Base-by-base conservation (phyloP, 1,140 invertebrate genomes). In the Calliphora vicina region DNA sequence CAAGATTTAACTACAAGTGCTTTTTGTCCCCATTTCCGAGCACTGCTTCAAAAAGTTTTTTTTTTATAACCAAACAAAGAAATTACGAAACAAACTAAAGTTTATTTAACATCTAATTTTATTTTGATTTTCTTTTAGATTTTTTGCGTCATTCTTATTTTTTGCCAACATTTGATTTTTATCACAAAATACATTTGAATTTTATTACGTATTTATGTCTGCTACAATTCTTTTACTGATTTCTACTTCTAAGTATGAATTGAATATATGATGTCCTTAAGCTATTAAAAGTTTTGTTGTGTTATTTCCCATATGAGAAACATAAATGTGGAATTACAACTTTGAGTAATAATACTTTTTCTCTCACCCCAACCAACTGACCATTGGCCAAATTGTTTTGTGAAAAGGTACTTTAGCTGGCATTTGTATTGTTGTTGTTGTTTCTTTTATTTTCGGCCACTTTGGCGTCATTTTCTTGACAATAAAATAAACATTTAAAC, bases 401-500 rank as follows among this genome's bases (percentile, higher is more conserved):
- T 8, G 20, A 67, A 67, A 67, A 72, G 13, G 23, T 45, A 27
- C 72, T 82, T 74, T 15, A 9, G 12, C 67, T 67, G 81, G 29
- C 81, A 74, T 72, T 71, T 82, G 67, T 82, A n/a, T n/a, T n/a
- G n/a, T n/a, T n/a, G 67, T n/a, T 72, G 82, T 42, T 12, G 43
- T 42, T 26, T 42, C 81, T 78, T 85, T 86, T 86, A 86, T 88
- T 87, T 85, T 73, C 87, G 88, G 88, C 88, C 88, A 89, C 86
- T 86, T 88, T 89, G 88, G 88, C 88, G 88, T 88, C 88, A 88
- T 89, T 89, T 89, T 88, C 88, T 87, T 87, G 87, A 88, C 88
- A 88, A 88, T 89, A 89, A 89, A 89, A 88, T 88, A 88, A 88
- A 85, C 87, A 89, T 89, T 89, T 86, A 89, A 88, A 88, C 86